These are phyloP conservation scores for Xanthorhoe spadicearia DNA, from an alignment of 2,888 invertebrate genomes.

Conservation along the genomic window DNA sequence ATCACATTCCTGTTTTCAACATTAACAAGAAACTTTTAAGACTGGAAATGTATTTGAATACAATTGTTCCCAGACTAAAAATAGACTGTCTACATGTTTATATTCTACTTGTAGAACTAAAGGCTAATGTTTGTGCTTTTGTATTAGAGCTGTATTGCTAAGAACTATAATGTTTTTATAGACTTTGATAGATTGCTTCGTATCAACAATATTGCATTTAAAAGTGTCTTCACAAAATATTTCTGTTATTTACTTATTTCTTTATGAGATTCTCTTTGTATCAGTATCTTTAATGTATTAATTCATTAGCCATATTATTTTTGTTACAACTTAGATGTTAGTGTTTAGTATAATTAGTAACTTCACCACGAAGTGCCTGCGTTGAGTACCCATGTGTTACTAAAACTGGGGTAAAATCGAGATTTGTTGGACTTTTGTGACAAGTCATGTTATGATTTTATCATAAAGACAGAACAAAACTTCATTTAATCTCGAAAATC, in stretches of 20 bases:
- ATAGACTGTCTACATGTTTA: slow-evolving; percentile 25
- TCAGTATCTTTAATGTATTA: slow-evolving; percentile 43
- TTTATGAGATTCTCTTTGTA: slow-evolving; percentile 29
- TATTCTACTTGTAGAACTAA: slow-evolving; percentile 10
- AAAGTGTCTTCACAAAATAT: slow-evolving; percentile 12
- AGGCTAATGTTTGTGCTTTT: slow-evolving; percentile 13
- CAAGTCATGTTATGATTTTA: neutral
- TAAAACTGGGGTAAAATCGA: neutral
- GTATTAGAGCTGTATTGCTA: slow-evolving; percentile 21
- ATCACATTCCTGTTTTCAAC: slow-evolving; percentile 39
- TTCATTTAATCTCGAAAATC: neutral
- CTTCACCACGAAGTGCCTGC: slow-evolving; percentile 74
- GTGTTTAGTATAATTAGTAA: slow-evolving; percentile 32
- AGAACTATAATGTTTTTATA: slow-evolving; percentile 1
- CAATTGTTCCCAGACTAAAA: slow-evolving; percentile 23
- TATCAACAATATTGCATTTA: slow-evolving; percentile 15
- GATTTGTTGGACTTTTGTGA: neutral
- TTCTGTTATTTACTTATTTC: slow-evolving; percentile 10
- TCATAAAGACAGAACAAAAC: neutral
- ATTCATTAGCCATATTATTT: slow-evolving; percentile 43
- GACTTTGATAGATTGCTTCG: slow-evolving; percentile 2
- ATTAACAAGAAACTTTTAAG: slow-evolving; percentile 32
- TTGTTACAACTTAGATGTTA: slow-evolving; percentile 37
- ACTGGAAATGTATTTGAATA: slow-evolving; percentile 36
- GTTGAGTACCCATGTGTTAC: slow-evolving; percentile 47